Percentiles rank a stretch among this genome's conserved stretches.
phyloP scores from a whole-genome alignment of 2,888 invertebrate species.

The Silvanus unidentatus region DNA sequence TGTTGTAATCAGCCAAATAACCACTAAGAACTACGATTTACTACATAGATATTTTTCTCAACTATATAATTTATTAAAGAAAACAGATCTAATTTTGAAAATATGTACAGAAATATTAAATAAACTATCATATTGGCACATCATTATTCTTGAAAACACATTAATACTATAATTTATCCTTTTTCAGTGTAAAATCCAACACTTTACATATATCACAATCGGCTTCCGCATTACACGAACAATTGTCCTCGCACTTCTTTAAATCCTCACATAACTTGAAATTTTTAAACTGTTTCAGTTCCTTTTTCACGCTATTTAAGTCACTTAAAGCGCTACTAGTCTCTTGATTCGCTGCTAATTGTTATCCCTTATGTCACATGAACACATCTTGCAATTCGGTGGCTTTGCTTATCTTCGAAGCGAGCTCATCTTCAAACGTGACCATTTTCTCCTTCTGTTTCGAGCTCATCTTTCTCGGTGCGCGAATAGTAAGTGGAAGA shows the following conservation, averaged over 20 bases:
- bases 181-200: constrained; percentile 44
- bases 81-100: no score
- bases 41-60: no score
- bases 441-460: constrained; percentile 70
- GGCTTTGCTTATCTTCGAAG: constrained; percentile 22
- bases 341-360: constrained; percentile 22
- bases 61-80: no score
- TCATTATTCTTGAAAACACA: no score
- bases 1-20: no score
- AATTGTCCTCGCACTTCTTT: constrained; percentile 43
- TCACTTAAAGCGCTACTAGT: constrained; percentile 27
- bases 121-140: no score
- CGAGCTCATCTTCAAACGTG: constrained; percentile 71
- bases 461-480: constrained; percentile 40
- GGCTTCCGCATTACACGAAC: constrained; percentile 43
- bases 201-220: constrained; percentile 46
- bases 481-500: constrained; percentile 39
- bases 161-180: constrained; percentile 38
- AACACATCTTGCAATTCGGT: constrained; percentile 63
- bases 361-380: constrained; percentile 63
- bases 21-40: no score
- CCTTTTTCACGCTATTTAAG: constrained; percentile 36
- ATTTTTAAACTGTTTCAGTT: constrained; percentile 40
- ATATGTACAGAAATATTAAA: no score
- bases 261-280: constrained; percentile 44